A percentile compares a stretch with the other conserved stretches of the same genome.
phyloP scores from a whole-genome alignment of 64 coral and sea anemone species.

The Montipora capricornis region DNA sequence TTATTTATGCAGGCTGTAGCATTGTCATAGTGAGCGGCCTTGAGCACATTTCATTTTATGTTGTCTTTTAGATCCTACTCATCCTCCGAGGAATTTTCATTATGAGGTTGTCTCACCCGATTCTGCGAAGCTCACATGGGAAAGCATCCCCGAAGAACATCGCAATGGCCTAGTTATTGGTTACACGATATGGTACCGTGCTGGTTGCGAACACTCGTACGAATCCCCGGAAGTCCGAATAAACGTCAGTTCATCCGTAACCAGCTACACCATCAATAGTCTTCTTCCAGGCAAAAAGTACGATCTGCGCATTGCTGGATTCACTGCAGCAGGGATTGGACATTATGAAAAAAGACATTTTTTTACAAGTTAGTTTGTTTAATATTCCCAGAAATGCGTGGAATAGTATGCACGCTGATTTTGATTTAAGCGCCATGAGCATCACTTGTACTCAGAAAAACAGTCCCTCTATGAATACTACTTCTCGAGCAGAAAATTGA shows the following conservation, averaged over 20 bases:
- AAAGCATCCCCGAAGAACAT: background rate
- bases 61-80: background rate
- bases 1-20: too few species aligned
- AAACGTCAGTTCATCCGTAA: background rate
- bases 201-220: background rate
- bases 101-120: background rate
- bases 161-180: background rate
- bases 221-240: background rate
- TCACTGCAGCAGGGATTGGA: conserved; percentile 19
- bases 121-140: background rate
- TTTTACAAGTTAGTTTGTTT: background rate
- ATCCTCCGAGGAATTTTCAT: background rate
- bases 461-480: too few species aligned
- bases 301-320: background rate
- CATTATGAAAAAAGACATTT: background rate
- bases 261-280: background rate
- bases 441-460: too few species aligned
- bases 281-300: conserved; percentile 1
- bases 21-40: too few species aligned
- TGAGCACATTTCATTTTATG: too few species aligned
- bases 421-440: too few species aligned
- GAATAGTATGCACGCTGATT: too few species aligned
- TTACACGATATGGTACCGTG: background rate
- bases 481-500: too few species aligned
- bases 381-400: background rate